Evolutionary conservation across 2,797 vertebrate species (phyloP).

Genomic region (Sebastolobus altivelis): DNA sequence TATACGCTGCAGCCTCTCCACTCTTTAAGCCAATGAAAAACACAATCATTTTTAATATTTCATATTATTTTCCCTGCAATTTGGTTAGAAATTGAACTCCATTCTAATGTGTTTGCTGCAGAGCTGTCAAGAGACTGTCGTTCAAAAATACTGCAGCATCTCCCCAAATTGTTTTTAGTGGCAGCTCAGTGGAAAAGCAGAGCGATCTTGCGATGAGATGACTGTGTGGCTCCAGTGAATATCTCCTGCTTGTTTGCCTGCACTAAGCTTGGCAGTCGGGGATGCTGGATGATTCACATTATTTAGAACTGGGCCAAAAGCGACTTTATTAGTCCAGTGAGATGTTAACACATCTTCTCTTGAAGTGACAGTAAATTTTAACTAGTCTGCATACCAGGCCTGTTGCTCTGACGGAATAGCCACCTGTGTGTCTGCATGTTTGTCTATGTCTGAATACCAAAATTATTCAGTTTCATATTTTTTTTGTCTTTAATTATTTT

Average conservation of each 20-base stretch:
- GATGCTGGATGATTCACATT: constrained; percentile 56
- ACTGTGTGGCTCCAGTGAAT: constrained; percentile 41
- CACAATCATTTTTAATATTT: neutral
- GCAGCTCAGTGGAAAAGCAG: constrained; percentile 35
- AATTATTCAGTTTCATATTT: neutral
- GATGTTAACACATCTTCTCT: constrained; percentile 66
- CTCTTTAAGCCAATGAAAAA: constrained; percentile 15
- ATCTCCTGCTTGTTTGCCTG: constrained; percentile 50
- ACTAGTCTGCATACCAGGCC: constrained; percentile 45
- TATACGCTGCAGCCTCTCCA: neutral
- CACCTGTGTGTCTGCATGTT: constrained; percentile 33
- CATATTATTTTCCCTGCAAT: neutral
- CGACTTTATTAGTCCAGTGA: constrained; percentile 66
- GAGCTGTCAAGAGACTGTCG: constrained; percentile 27
- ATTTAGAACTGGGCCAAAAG: constrained; percentile 55
- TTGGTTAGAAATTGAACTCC: constrained; percentile 18
- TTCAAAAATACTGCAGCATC: constrained; percentile 36
- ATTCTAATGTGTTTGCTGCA: constrained; percentile 24
- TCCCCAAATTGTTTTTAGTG: constrained; percentile 42
- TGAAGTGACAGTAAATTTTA: constrained; percentile 65
- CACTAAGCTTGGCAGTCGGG: constrained; percentile 43
- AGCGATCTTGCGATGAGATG: constrained; percentile 15
- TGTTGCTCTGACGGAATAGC: constrained; percentile 10
- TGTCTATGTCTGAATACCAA: constrained; percentile 12
- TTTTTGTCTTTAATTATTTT: neutral